Base-by-base conservation (phyloP, 2,888 invertebrate genomes). In the Dasysyrphus albostriatus region DNA sequence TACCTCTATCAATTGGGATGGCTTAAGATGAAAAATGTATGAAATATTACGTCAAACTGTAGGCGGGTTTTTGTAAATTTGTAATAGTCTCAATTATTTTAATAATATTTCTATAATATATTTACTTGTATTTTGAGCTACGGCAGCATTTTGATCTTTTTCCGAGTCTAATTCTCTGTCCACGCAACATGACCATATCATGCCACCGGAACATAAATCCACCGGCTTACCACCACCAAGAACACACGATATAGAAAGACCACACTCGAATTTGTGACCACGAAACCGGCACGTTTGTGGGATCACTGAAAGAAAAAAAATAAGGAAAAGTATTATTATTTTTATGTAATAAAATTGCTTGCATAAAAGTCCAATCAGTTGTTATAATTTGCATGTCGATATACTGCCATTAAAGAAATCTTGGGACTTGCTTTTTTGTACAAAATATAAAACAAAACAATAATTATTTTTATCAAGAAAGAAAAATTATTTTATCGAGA, bases 151-250 rank as follows among this genome's bases (percentile, higher is more conserved):
- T 32, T 93, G 92, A 81, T 92, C 91, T 83, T 92, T 92, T 87
- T 93, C 95, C 54, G 94, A 93, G 91, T 88, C 95, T 93, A 91
- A 93, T 91, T 96, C 96, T 88, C 95, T 94, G 91, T 97, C 97
- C 10, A 98, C 96, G 91, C 98, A 98, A 92, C 98, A 98, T 6
- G 97, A 96, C 98, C 98, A 98, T 89, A 98, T 97, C 95, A 98
- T 96, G 72, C 98, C 98, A 29, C 98, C 98, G 12, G 97, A 97
- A 92, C 98, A 98, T 0, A 98, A 94, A 93, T 98, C 98, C 91
- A 98, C 92, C 1, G 98, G 98, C 88, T 96, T 95, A 5, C 97
- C 97, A 1, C 98, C 98, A 6, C 96, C 96, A 77, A 98, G 93
- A 12, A 98, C 97, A 92, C 98, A 98, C 83, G 97, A 97, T 90